Evolutionary conservation across 2,797 vertebrate genomes (phyloP), one percentile per base, ranked within the genome.

Genomic region (Eospalax fontanierii): DNA sequence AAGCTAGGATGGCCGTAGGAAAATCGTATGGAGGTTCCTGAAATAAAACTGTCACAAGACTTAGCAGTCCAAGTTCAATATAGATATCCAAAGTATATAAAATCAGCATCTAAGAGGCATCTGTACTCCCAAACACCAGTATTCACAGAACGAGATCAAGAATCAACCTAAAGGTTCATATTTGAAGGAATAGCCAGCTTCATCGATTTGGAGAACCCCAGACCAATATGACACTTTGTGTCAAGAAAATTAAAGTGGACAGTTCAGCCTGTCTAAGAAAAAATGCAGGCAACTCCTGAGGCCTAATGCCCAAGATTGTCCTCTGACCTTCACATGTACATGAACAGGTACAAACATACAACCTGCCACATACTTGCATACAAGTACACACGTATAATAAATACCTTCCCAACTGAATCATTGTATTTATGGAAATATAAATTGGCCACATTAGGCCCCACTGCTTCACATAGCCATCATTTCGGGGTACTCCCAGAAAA

Each of bases 381-480:
- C 11, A 40, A 2, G 26, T 14, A 14, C 19, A 68, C 15, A 70
- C 4, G 2, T 7, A 61, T 61, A 61, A 61, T 22, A 21, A 61
- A 61, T 61, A 24, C 71, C 5, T 95, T 30, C 59, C 54, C 30
- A 91, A 38, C 16, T 43, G 38, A 91, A 71, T 10, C 18, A 80
- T 38, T 50, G 61, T 28, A 88, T 28, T 76, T 57, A 88, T 15
- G 4, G 24, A 90, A 96, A 83, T 73, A 80, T 71, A 90, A 81
- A 66, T 22, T 30, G 79, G 24, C 35, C 35, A 65, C 8, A 43
- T 6, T 21, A 65, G 59, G 59, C 16, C 59, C 35, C 16, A 30
- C 22, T 28, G 38, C 38, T 5, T 43, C 80, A 65, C 26, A 82
- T 28, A 82, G 12, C 8, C 43, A 26, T 33, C 16, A 65, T 81